Evolutionary conservation across 1,140 invertebrate genomes (phyloP), one percentile per base, ranked within the genome.

Genomic region (Ips nitidus): DNA sequence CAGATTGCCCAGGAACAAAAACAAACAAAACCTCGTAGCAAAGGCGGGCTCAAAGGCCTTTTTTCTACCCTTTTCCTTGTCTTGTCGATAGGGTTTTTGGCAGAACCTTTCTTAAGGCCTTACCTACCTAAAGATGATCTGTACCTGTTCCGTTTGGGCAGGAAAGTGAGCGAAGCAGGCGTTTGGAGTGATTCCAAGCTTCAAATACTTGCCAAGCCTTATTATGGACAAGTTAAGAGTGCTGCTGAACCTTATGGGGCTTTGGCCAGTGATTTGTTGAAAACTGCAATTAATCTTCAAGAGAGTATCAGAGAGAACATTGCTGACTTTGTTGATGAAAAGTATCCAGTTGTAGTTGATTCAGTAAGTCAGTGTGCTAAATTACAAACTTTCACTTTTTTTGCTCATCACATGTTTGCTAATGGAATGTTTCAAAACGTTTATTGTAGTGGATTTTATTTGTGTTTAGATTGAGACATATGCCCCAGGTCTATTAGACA

Each of bases 391-490:
- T 60, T 60, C 39, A 47, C n/a, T 43, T 4, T 61, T 61, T 22
- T 41, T 64, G 53, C 38, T 56, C 5, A 5, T 47, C 45, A 47
- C 5, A 6, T n/a, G 45, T 47, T 47, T 47, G 1, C 36, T 37
- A 6, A 37, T 56, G 6, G 53, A 22, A 2, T 56, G 38, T 56
- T 37, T 56, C 45, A 47, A 47, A 47, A 47, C 5, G n/a, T 47
- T 47, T 47, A 47, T 56, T 7, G 53, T 56, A 1, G 7, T 2
- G n/a, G 38, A n/a, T 56, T 56, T 56, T 6, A 56, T 56, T 22
- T 4, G n/a, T 61, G 80, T 81, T 0, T 82, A 90, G 80, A 84
- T 91, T 73, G 89, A 92, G 63, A 78, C 86, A 66, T 90, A 90
- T 78, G 85, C 84, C 50, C 90, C 90, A 22, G 89, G 89, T 58